Base-by-base conservation (phyloP, 1,140 invertebrate species). In the Calephelis virginiensis region DNA sequence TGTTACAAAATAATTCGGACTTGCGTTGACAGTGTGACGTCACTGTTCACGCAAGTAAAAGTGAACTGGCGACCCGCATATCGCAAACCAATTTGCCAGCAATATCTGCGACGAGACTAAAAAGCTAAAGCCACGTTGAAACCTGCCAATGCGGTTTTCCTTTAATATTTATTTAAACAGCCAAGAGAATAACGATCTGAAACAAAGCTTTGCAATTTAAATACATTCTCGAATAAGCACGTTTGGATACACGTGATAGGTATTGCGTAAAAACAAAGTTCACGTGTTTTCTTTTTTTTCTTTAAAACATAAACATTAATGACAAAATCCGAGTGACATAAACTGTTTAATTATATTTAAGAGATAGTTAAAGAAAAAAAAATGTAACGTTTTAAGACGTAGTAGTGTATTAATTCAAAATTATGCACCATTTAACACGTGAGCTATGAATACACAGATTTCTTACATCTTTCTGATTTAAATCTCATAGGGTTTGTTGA, bases 141-240 rank as follows among this genome's bases (percentile, higher is more conserved):
- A 53, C 13, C 37, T 8, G 11, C 7, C 53, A 11, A 28, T 11
- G 11, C 53, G 14, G 10, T 28, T 56, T 37, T 11, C 28, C 17
- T 17, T 12, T 59, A 59, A 8, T 28, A 59, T n/a, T 59, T 38
- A 12, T 59, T 59, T 37, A 59, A 28, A 8, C 28, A 37, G 53
- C 53, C 17, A 59, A 38, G 53, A 38, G 28, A 59, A 59, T 59
- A 38, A 12, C 53, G 28, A 59, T n/a, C 53, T 28, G 53, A 59
- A 59, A 59, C 53, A 59, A 59, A 59, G 53, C 53, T 59, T 59
- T 59, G 53, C 53, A 59, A 59, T 59, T 59, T 59, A 59, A 59
- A 59, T 59, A 38, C 37, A 38, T 38, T 11, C 49, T 40, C 63
- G 63, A 53, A 28, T 37, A 38, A 37, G 49, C 62, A 63, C 46